Evolutionary conservation across 2,888 invertebrate genomes (phyloP).

Genomic region (Augiades crinisus): DNA sequence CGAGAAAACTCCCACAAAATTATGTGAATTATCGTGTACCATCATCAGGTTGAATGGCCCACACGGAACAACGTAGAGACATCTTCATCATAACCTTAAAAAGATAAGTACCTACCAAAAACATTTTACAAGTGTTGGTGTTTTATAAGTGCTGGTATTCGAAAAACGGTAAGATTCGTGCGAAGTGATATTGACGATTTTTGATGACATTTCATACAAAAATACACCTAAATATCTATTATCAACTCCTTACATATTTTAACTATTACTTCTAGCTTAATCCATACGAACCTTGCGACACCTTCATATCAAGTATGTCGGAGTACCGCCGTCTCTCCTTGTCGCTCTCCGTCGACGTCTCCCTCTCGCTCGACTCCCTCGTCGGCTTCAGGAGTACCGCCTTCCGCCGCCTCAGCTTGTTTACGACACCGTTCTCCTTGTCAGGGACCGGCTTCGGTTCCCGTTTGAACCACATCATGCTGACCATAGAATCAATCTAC

Average conservation of each 20-base stretch:
- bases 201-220: too few relatives aligned
- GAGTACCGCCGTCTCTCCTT: constrained; percentile 71
- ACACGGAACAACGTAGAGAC: constrained; percentile 1
- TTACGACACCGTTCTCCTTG: constrained; percentile 61
- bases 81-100: constrained; percentile 10
- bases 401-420: constrained; percentile 68
- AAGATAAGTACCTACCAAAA: too few relatives aligned
- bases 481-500: constrained; percentile 39
- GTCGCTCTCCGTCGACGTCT: constrained; percentile 72
- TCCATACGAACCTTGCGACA: constrained; percentile 60
- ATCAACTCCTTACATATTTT: too few relatives aligned
- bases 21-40: constrained; percentile 7
- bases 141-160: too few relatives aligned
- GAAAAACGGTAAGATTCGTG: too few relatives aligned
- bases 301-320: constrained; percentile 71
- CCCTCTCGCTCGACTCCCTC: constrained; percentile 71
- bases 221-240: too few relatives aligned
- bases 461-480: constrained; percentile 77
- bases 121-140: too few relatives aligned
- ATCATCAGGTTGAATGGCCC: neutral
- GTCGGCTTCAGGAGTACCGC: constrained; percentile 61
- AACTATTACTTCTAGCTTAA: too few relatives aligned
- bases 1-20: constrained; percentile 1
- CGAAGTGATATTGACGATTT: too few relatives aligned
- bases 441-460: constrained; percentile 65